Conservation (phyloP, 2,888 invertebrate species). For the Dynastes tityus region DNA sequence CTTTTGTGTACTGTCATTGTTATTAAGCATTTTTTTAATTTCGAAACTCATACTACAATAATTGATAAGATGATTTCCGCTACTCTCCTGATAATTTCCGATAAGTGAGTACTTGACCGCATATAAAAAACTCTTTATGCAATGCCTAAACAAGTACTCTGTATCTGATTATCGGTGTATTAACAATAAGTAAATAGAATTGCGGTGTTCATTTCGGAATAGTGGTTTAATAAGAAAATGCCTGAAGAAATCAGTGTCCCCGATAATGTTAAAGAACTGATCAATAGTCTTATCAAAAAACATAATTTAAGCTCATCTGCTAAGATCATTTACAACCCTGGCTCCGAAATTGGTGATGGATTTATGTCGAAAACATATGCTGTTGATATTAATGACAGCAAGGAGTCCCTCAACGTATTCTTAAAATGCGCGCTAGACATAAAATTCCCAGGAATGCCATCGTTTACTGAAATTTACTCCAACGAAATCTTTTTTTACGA, state of each 20-base stretch:
- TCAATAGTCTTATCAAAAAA: conserved; percentile 4
- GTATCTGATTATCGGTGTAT: background rate
- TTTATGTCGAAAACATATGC: conserved; percentile 41
- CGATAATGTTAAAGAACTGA: conserved; percentile 34
- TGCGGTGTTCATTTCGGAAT: no score
- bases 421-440: conserved; percentile 30
- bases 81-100: background rate
- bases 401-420: conserved; percentile 9
- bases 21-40: no score
- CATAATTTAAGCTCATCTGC: conserved; percentile 15
- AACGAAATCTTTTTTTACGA: conserved; percentile 47
- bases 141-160: background rate
- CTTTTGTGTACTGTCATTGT: no score
- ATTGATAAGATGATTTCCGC: background rate
- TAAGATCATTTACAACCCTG: conserved; percentile 13
- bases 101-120: background rate
- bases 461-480: background rate
- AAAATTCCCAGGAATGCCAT: background rate
- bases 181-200: background rate
- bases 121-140: background rate
- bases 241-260: background rate
- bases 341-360: conserved; percentile 41
- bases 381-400: conserved; percentile 10
- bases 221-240: conserved; percentile 1
- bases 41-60: background rate